Evolutionary conservation across 2,888 invertebrate species (phyloP), one percentile per base, ranked within the genome.

Genomic region (Cylloceria caligata): DNA sequence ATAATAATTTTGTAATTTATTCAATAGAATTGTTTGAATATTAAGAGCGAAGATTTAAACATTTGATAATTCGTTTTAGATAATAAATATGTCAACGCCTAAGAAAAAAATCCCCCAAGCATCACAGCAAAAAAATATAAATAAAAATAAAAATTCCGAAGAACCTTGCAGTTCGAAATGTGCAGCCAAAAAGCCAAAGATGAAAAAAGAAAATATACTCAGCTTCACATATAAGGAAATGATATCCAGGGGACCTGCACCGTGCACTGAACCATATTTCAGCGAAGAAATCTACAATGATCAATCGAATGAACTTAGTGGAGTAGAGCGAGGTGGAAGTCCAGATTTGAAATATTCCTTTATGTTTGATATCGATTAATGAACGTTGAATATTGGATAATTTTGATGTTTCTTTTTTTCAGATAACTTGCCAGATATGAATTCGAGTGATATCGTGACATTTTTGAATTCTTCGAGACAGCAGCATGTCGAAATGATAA

Each of bases 141-240:
- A 21, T 0, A 13, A n/a, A 1, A 7, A 7, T 9, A 11, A 68
- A 47, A 9, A 60, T 24, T 19, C 55, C 6, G 45, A 39, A 36
- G 67, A 79, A 7, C 19, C n/a, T 36, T 82, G 79, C 11, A 45
- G 49, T 47, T n/a, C 34, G 3, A 69, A 19, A 49, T 80, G 80
- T n/a, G 21, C 19, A 2, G 2, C 34, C 16, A 34, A 16, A 11
- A 6, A 52, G 36, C 13, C 13, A 36, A 30, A 11, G 9, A 36
- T 21, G 2, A 47, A 64, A 67, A 45, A 49, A n/a, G 60, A 65
- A 39, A 69, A 27, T 57, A 69, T 74, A 1, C 16, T 80, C 6
- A 86, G 86, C 47, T 75, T 86, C 13, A 86, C 83, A 11, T 86
- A 86, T 42, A 80, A 85, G 36, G 86, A 85, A 49, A 86, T 86